phyloP scores from a whole-genome alignment of 1,140 invertebrate species.

The Bombus picipes region DNA sequence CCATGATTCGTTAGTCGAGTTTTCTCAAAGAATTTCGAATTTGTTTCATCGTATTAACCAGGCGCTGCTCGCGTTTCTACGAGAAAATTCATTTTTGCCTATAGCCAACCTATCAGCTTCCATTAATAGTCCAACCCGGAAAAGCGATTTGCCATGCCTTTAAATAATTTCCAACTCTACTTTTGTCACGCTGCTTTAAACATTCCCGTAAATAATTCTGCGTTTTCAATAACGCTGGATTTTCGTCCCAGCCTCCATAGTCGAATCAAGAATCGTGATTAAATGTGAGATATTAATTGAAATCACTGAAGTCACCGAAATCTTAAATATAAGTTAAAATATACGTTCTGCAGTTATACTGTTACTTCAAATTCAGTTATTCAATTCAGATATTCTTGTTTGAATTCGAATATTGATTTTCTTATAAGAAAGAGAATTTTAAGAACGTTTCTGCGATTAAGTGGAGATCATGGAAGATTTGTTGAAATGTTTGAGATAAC shows the following conservation, averaged over 20 bases:
- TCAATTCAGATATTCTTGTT: neutral
- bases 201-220: neutral
- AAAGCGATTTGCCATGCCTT: neutral
- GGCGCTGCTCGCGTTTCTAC: neutral
- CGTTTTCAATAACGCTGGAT: neutral
- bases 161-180: conserved; percentile 3
- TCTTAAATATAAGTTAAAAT: no score
- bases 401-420: neutral
- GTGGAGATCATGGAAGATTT: neutral
- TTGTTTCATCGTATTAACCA: neutral
- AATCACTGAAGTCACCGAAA: neutral
- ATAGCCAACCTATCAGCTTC: no score
- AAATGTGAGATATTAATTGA: neutral
- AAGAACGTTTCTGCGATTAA: neutral
- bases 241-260: neutral
- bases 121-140: neutral
- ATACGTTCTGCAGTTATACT: neutral
- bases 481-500: no score
- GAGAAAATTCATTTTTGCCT: neutral
- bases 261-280: neutral
- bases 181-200: neutral
- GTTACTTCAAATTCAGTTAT: neutral
- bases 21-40: neutral
- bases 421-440: neutral
- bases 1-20: neutral